Base-by-base conservation (phyloP, 2,888 invertebrate genomes). In the Acrobasis repandana region DNA sequence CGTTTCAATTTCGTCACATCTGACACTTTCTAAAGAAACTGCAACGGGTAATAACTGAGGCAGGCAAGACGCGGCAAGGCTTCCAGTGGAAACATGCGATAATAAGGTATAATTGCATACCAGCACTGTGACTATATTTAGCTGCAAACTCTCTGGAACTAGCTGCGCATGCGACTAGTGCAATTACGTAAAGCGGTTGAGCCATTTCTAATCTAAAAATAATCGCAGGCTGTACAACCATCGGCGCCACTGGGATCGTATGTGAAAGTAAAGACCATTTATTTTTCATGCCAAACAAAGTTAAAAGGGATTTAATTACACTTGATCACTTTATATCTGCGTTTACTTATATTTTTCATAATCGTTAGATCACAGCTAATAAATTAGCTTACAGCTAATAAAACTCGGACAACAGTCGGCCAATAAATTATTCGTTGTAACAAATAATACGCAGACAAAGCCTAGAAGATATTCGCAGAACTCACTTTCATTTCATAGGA, bases 191-290 rank as follows among this genome's bases (percentile, higher is more conserved):
- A 91, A 91, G 90, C 89, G 84, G 91, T 90, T 90, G 88, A 88
- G 91, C 90, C 91, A 91, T 92, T 92, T 92, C 92, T 92, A 92
- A 92, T 92, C 92, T 91, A 92, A 92, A 92, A 92, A 92, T 92
- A 92, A 92, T 92, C 92, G 90, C 85, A 90, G 92, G 90, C 89
- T 89, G 79, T 82, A 75, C 81, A 84, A 88, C 82, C 86, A 80
- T 82, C 80, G 91, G 90, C 90, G 91, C 92, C 91, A 87, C 80
- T 82, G 81, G 86, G 86, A 85, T 88, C 83, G 82, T 84, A 84
- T 83, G 88, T 88, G 92, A 92, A 90, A 91, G 90, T 90, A 88
- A 88, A 87, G 70, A 85, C 82, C 82, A 85, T 85, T n/a, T 86
- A 85, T 83, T 85, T 86, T 83, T 82, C 72, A 75, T 70, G 66